A percentile compares a stretch with the other conserved stretches of the same genome.
Conservation (phyloP, 2,888 invertebrate genomes). For the Amphipoea oculea region DNA sequence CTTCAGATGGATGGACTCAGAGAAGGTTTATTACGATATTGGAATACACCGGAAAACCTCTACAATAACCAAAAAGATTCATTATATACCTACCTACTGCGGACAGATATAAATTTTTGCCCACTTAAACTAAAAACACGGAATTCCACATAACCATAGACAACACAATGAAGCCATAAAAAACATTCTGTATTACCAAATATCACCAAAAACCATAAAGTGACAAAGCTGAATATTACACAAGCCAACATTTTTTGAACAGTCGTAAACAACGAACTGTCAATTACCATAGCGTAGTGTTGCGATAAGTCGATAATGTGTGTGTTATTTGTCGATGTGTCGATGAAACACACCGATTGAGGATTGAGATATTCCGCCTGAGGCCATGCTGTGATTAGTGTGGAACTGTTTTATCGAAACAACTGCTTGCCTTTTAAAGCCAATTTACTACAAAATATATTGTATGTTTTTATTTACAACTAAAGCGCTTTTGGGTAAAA, state of each 20-base stretch:
- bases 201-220: constrained; percentile 54
- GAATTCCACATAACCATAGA: constrained; percentile 4
- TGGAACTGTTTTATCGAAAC: constrained; percentile 26
- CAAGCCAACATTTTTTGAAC: constrained; percentile 64
- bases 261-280: constrained; percentile 77
- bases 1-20: not conserved
- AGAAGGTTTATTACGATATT: not conserved
- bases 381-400: constrained; percentile 26
- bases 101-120: not conserved
- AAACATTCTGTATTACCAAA: constrained; percentile 46
- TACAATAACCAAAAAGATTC: not conserved
- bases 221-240: constrained; percentile 60
- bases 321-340: constrained; percentile 32
- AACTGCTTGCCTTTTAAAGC: not conserved
- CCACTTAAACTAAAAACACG: constrained; percentile 14
- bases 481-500: not conserved
- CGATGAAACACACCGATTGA: constrained; percentile 59
- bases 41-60: not conserved
- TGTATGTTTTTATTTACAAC: no score
- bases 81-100: not conserved
- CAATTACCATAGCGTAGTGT: constrained; percentile 72
- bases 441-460: no score
- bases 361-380: constrained; percentile 63
- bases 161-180: constrained; percentile 38
- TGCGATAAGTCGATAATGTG: constrained; percentile 47